Conservation (phyloP, 2,113 vertebrate species). For the Notarius lentiginosus region DNA sequence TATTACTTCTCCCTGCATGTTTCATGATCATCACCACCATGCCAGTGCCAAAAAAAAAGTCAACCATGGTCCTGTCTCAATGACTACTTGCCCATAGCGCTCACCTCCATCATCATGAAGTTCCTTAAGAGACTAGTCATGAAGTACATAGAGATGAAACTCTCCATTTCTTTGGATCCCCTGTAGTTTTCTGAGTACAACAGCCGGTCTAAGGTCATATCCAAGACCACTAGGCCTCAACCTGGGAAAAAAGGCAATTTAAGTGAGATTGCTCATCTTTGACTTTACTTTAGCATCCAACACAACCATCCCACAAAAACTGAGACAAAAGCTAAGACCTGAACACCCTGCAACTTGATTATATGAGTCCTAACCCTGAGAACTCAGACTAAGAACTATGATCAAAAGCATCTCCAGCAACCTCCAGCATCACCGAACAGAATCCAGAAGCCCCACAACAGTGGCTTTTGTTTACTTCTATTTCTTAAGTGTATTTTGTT, state of each 20-base stretch:
- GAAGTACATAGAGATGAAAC: background rate
- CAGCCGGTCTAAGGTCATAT: constrained; percentile 1
- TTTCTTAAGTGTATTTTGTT: too few relatives aligned
- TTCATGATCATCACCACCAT: background rate
- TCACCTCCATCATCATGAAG: background rate
- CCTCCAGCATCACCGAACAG: background rate
- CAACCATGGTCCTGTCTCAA: background rate
- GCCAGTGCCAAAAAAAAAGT: background rate
- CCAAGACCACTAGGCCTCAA: background rate
- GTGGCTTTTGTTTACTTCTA: background rate
- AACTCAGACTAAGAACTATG: background rate
- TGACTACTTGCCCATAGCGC: background rate
- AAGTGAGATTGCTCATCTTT: background rate
- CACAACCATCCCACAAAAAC: background rate
- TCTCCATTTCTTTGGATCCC: background rate
- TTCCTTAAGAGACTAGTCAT: background rate
- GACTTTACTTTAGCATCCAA: background rate
- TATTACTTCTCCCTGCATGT: background rate
- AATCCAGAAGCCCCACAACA: background rate
- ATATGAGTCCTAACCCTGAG: background rate
- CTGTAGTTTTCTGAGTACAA: background rate
- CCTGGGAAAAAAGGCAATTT: background rate
- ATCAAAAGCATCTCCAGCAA: background rate
- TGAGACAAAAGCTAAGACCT: background rate
- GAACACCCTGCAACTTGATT: background rate